Percentiles rank a stretch among this genome's conserved stretches.
phyloP scores from a whole-genome alignment of 2,888 invertebrate genomes.

The Caenorhabditis panamensis region DNA sequence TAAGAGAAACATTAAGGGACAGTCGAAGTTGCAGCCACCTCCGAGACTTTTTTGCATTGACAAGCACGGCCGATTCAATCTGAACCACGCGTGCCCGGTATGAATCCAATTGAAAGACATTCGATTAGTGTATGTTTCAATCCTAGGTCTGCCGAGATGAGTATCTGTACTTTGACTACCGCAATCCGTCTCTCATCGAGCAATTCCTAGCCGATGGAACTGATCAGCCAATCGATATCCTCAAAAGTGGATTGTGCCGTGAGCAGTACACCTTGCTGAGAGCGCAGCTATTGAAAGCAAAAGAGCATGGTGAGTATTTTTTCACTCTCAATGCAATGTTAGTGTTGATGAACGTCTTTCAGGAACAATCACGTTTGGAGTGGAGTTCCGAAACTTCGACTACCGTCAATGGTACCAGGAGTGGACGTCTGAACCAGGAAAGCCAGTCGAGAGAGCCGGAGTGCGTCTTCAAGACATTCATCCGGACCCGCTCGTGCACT shows the following conservation, averaged over 20 bases:
- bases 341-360: background rate
- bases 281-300: constrained; percentile 78
- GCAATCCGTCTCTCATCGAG: constrained; percentile 78
- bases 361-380: constrained; percentile 77
- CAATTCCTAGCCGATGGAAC: constrained; percentile 76
- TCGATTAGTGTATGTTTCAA: background rate
- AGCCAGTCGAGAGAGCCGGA: constrained; percentile 69
- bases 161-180: constrained; percentile 80
- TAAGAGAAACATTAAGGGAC: constrained; percentile 77
- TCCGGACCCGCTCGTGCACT: constrained; percentile 75
- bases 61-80: constrained; percentile 77
- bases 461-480: constrained; percentile 75
- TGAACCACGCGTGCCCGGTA: constrained; percentile 79
- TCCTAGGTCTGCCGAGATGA: constrained; percentile 78
- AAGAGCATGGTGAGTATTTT: constrained; percentile 74
- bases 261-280: constrained; percentile 77
- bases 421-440: constrained; percentile 69
- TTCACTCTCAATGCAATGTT: background rate
- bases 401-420: constrained; percentile 76
- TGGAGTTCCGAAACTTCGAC: constrained; percentile 78
- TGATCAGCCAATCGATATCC: constrained; percentile 75
- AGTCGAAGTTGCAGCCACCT: constrained; percentile 76
- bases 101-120: background rate
- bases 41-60: constrained; percentile 80
- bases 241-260: constrained; percentile 77